Percentiles rank a stretch among this genome's conserved stretches.
These are phyloP conservation scores for Corythaixoides concolor DNA, from an alignment of 2,113 vertebrate genomes.

Conservation along the genomic window DNA sequence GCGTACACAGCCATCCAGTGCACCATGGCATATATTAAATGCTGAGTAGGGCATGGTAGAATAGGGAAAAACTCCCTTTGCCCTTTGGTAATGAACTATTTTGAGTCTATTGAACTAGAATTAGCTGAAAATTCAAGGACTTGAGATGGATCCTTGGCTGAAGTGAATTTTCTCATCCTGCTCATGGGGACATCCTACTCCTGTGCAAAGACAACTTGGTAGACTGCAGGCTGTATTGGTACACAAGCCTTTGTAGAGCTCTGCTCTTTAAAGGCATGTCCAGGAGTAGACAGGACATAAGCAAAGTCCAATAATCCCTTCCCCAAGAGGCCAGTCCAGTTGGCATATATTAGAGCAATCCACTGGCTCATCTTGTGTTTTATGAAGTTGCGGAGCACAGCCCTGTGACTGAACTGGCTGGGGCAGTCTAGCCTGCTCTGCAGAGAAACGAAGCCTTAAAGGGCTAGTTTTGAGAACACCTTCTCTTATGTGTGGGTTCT, in stretches of 20 bases:
- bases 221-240: neutral
- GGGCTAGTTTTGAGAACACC: neutral
- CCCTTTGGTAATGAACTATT: neutral
- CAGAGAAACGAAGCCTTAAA: neutral
- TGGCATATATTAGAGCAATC: neutral
- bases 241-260: neutral
- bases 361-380: accelerated
- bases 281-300: neutral
- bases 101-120: neutral
- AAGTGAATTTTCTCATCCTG: neutral
- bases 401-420: neutral
- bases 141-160: neutral
- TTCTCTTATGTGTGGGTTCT: neutral
- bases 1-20: neutral
- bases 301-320: neutral
- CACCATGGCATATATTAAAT: neutral
- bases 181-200: neutral
- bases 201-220: neutral
- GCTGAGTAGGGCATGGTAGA: neutral
- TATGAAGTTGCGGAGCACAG: neutral
- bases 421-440: neutral
- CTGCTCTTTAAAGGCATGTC: neutral
- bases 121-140: neutral
- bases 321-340: neutral
- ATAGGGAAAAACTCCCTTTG: neutral